A percentile compares a stretch with the other conserved stretches of the same genome.
Conservation (phyloP, 1,140 invertebrate genomes). For the Medauroidea extradentata region DNA sequence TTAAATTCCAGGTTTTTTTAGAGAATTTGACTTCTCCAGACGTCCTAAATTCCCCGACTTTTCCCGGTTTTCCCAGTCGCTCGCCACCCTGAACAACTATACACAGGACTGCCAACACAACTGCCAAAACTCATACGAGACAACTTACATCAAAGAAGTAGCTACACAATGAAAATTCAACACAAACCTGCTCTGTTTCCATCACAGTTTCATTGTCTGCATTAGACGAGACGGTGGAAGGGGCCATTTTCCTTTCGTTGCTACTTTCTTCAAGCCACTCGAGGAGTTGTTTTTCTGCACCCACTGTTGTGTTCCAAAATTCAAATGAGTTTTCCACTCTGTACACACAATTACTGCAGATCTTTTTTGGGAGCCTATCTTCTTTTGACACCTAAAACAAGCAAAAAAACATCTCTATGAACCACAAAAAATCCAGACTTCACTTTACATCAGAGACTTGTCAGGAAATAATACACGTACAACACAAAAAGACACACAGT, state of each 20-base stretch:
- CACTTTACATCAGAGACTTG: no score
- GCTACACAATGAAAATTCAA: background rate
- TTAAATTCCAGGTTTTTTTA: no score
- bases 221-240: background rate
- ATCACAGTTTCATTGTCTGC: background rate
- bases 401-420: background rate
- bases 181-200: constrained; percentile 10
- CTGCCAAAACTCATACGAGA: no score
- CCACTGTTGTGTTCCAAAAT: constrained; percentile 54
- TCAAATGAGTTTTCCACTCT: constrained; percentile 56
- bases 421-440: no score
- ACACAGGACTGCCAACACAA: no score
- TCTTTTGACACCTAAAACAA: constrained; percentile 47
- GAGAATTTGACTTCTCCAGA: no score
- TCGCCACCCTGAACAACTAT: no score
- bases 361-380: constrained; percentile 56
- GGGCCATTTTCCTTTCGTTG: constrained; percentile 36
- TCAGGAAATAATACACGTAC: no score
- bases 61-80: no score
- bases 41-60: no score
- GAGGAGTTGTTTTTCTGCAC: constrained; percentile 52
- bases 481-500: no score
- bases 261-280: constrained; percentile 47
- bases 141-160: no score
- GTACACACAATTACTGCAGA: constrained; percentile 54